Base-by-base conservation (phyloP, 1,140 invertebrate species). In the Drosophila ogumai region DNA sequence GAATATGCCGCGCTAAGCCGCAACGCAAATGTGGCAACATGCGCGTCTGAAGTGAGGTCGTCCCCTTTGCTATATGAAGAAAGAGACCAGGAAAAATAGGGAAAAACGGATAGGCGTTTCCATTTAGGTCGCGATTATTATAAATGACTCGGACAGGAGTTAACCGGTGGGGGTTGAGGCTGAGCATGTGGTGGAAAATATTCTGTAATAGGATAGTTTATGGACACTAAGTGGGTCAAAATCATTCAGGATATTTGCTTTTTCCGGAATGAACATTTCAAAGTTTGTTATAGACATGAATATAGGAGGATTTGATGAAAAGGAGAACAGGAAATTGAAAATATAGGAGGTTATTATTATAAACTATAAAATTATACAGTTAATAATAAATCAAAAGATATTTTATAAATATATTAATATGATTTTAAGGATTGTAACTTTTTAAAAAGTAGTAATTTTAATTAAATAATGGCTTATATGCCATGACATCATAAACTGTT, bases 21-120 rank as follows among this genome's bases (percentile, higher is more conserved):
- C 91, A 91, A 91, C 75, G 82, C 80, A 90, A 91, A 92, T 92
- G 91, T 81, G 82, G 47, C 82, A 87, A 92, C 91, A 92, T 92
- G 91, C 80, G 80, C 88, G 76, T 78, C 88, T 82, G 78, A 88
- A 90, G 85, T 84, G 80, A 79, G 78, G 85, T 60, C 66, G 63
- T 47, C 44, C 54, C 55, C 50, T 58, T 50, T 44, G 38, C 66
- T 36, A 19, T 17, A 49, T 4, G 12, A 13, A 10, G n/a, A 49
- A 55, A 22, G 10, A 32, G 10, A 36, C 22, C 32, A 36, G 43
- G 41, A 10, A 32, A 67, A 50, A 44, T 44, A 63, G 22, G 34
- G 61, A 38, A 52, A 69, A 69, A 44, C 61, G 5, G 13, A n/a
- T 32, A 76, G 75, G 64, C 57, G 50, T 61, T 60, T 34, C 58